These are phyloP conservation scores for Tragelaphus oryx DNA, from an alignment of 2,797 vertebrate genomes.

Conservation along the genomic window DNA sequence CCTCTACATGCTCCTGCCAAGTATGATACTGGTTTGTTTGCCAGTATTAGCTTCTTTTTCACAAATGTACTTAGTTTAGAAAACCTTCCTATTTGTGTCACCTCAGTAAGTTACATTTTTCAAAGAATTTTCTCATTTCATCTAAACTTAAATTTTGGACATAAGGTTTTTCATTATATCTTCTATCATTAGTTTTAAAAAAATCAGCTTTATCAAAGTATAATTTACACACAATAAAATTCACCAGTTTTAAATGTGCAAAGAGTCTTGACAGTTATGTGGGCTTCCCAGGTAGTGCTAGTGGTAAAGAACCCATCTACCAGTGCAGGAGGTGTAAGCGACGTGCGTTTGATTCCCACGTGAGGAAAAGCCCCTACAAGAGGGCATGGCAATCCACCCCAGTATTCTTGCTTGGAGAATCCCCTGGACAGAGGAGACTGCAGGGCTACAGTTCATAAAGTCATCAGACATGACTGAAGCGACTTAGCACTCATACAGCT, in stretches of 20 bases:
- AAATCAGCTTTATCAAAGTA: background rate
- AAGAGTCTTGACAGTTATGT: background rate
- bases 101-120: constrained; percentile 3
- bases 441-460: background rate
- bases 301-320: background rate
- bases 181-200: background rate
- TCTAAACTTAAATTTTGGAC: background rate
- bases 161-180: background rate
- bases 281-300: background rate
- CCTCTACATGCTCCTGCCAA: constrained; percentile 34
- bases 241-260: background rate
- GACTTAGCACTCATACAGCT: background rate
- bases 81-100: background rate
- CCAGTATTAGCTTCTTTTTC: constrained; percentile 39
- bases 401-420: background rate
- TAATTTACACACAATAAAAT: background rate
- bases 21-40: constrained; percentile 56
- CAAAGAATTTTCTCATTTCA: background rate
- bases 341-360: background rate
- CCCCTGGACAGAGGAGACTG: background rate
- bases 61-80: background rate
- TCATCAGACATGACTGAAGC: background rate
- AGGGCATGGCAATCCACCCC: background rate
- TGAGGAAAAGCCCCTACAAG: background rate
- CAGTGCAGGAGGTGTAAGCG: background rate